These are phyloP conservation scores for Drosophila peninsularis DNA, from an alignment of 2,888 invertebrate species.

Conservation along the genomic window DNA sequence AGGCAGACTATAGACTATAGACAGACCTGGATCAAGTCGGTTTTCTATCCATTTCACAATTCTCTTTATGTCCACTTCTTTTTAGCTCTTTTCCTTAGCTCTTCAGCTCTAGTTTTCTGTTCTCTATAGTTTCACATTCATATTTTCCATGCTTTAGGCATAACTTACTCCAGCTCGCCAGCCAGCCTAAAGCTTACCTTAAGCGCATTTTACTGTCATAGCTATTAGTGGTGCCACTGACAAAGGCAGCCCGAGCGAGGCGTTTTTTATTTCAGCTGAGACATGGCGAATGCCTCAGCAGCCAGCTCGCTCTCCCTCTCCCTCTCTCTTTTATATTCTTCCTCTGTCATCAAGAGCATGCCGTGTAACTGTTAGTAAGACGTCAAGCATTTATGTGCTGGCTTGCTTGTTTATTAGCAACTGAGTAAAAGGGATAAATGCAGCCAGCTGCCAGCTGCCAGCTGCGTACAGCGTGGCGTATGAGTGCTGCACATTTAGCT, in stretches of 20 bases:
- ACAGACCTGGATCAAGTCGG: too few relatives aligned
- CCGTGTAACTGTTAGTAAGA: conserved; percentile 48
- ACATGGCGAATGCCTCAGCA: conserved; percentile 44
- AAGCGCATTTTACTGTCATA: neutral
- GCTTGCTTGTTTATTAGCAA: conserved; percentile 58
- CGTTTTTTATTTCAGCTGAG: conserved; percentile 30
- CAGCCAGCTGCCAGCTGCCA: conserved; percentile 12
- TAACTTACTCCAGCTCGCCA: neutral
- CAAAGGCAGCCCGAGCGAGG: conserved; percentile 8
- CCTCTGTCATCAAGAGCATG: conserved; percentile 28
- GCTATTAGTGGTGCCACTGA: conserved; percentile 7
- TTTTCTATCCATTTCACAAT: too few relatives aligned
- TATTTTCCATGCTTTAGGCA: neutral
- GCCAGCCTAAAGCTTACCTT: neutral
- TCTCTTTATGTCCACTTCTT: too few relatives aligned
- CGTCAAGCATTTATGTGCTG: conserved; percentile 60
- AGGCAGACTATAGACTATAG: too few relatives aligned
- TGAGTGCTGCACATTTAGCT: conserved; percentile 41
- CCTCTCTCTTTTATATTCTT: neutral
- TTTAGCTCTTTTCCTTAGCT: too few relatives aligned
- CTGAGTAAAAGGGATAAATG: conserved; percentile 54
- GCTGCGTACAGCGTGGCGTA: conserved; percentile 47
- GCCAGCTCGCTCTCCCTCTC: neutral
- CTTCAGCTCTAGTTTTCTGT: neutral
- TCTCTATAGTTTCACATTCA: neutral